Conservation (phyloP, 2,113 vertebrate species). For the Scatophagus argus region DNA sequence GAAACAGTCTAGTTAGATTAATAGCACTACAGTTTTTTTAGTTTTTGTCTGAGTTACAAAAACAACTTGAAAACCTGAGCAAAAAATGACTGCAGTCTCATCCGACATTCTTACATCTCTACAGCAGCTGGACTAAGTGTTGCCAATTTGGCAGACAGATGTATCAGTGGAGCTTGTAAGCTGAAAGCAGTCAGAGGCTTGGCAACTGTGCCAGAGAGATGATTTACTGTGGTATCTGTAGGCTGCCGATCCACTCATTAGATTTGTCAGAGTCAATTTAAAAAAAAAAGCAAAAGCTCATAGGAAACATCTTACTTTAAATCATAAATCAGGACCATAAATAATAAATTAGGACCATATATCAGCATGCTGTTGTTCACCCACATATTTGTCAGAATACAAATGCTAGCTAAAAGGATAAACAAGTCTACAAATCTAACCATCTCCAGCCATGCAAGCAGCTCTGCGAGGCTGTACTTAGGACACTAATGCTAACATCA, state of each 20-base stretch:
- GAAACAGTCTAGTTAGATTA: too few relatives aligned
- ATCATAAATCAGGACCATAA: too few relatives aligned
- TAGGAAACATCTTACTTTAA: not conserved
- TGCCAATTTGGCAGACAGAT: slow-evolving; percentile 41
- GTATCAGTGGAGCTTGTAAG: slow-evolving; percentile 57
- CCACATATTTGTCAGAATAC: too few relatives aligned
- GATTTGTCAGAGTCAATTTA: slow-evolving; percentile 35
- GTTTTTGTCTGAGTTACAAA: not conserved
- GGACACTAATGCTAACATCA: not conserved
- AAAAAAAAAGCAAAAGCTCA: slow-evolving; percentile 5
- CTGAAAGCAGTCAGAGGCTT: slow-evolving; percentile 45
- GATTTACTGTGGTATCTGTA: slow-evolving; percentile 43
- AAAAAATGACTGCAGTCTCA: not conserved
- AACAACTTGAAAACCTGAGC: not conserved
- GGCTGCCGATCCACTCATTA: slow-evolving; percentile 51
- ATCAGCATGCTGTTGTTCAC: too few relatives aligned
- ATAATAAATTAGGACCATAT: too few relatives aligned
- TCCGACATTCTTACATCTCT: slow-evolving; percentile 21
- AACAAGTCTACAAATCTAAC: not conserved
- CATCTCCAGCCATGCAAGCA: not conserved
- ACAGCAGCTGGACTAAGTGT: slow-evolving; percentile 42
- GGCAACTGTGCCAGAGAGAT: slow-evolving; percentile 34
- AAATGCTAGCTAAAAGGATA: not conserved
- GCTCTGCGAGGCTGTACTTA: not conserved
- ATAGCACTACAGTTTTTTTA: too few relatives aligned